Evolutionary conservation across 2,797 vertebrate species (phyloP).

Genomic region (Valencia hispanica): DNA sequence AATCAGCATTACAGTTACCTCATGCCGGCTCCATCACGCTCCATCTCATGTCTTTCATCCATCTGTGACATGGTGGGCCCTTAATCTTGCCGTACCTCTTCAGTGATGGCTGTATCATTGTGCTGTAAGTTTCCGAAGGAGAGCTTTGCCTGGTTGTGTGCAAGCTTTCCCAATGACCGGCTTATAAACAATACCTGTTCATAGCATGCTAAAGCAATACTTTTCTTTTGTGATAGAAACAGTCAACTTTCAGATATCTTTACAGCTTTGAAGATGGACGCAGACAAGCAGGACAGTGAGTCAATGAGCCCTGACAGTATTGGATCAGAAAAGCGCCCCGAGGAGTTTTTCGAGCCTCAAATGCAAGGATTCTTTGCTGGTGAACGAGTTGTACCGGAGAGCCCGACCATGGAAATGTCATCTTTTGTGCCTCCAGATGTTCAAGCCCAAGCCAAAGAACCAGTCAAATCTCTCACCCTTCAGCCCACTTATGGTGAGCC

Average conservation of each 20-base stretch:
- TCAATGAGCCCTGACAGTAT: slow-evolving; percentile 86
- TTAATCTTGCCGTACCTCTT: slow-evolving; percentile 73
- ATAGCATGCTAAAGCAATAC: slow-evolving; percentile 66
- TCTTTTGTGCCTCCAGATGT: slow-evolving; percentile 71
- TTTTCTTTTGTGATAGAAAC: slow-evolving; percentile 73
- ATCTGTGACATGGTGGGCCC: slow-evolving; percentile 80
- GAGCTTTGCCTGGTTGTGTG: slow-evolving; percentile 79
- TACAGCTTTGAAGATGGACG: slow-evolving; percentile 99
- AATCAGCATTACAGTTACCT: slow-evolving; percentile 73
- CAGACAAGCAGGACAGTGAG: slow-evolving; percentile 82
- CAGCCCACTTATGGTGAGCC: slow-evolving; percentile 74
- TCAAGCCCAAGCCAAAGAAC: slow-evolving; percentile 77
- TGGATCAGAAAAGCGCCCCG: slow-evolving; percentile 81
- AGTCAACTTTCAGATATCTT: slow-evolving; percentile 95
- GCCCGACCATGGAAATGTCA: slow-evolving; percentile 76
- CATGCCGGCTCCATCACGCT: slow-evolving; percentile 77
- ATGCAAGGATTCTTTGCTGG: slow-evolving; percentile 85
- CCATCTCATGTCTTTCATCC: slow-evolving; percentile 75
- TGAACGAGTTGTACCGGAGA: slow-evolving; percentile 80
- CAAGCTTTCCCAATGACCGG: slow-evolving; percentile 66
- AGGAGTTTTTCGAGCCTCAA: slow-evolving; percentile 85
- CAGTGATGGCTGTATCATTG: slow-evolving; percentile 75
- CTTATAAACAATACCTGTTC: slow-evolving; percentile 50
- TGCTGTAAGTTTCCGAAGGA: slow-evolving; percentile 76
- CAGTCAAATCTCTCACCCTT: slow-evolving; percentile 61